Evolutionary conservation across 1,140 invertebrate genomes (phyloP).

Genomic region (Sipha flava): DNA sequence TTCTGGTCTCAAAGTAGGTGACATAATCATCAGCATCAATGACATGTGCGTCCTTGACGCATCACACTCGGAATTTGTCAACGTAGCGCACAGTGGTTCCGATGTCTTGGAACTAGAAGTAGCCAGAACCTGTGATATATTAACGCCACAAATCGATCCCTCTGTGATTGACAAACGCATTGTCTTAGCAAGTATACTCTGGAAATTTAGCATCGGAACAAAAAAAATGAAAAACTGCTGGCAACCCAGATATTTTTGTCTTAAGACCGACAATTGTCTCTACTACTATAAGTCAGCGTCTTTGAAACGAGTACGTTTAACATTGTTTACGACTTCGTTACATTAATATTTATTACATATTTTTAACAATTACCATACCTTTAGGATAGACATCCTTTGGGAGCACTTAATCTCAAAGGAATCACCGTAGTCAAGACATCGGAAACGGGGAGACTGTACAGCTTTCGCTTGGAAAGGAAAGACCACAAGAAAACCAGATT

Average conservation of each 20-base stretch:
- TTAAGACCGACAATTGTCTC: constrained; percentile 84
- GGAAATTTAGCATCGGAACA: constrained; percentile 56
- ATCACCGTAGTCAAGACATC: neutral
- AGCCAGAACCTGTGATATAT: constrained; percentile 71
- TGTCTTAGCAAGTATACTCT: constrained; percentile 63
- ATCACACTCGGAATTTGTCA: constrained; percentile 89
- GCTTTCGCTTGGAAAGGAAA: neutral
- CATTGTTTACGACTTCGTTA: neutral
- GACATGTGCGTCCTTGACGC: constrained; percentile 82
- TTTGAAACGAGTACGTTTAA: constrained; percentile 47
- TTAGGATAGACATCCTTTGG: constrained; percentile 1
- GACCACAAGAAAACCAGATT: constrained; percentile 21
- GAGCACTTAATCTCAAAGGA: constrained; percentile 4
- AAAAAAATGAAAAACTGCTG: constrained; percentile 51
- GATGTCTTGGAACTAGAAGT: constrained; percentile 80
- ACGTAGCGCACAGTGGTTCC: constrained; percentile 66
- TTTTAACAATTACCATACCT: neutral
- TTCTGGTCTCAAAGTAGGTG: constrained; percentile 84
- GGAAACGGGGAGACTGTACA: neutral
- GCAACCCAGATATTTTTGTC: constrained; percentile 82
- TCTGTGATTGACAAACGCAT: neutral
- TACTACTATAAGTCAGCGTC: constrained; percentile 90
- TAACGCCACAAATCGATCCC: constrained; percentile 48
- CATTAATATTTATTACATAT: no score
- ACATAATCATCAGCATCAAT: constrained; percentile 88